These are phyloP conservation scores for Ophiothrix spiculata DNA, from an alignment of 35 echinoderm and acorn worm species.

Conservation along the genomic window DNA sequence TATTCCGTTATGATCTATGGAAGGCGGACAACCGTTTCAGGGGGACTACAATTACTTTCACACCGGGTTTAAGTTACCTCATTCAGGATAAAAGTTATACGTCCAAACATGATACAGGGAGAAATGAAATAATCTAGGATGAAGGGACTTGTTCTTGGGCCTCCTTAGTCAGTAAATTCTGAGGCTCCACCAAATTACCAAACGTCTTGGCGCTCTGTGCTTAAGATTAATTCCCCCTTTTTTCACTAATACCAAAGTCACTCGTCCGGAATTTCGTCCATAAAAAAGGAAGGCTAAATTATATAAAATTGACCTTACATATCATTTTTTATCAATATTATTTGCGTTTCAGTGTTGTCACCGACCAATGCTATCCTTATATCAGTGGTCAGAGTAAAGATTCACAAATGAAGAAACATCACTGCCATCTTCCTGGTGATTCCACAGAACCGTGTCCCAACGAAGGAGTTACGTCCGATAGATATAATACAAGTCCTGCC, in stretches of 20 bases:
- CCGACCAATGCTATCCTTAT: constrained; percentile 86
- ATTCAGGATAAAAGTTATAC: too few species aligned
- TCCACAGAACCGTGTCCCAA: constrained; percentile 47
- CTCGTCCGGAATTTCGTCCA: neutral
- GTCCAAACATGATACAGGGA: too few species aligned
- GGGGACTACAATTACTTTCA: too few species aligned
- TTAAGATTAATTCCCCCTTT: neutral
- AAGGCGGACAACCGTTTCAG: too few species aligned
- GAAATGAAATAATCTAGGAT: too few species aligned
- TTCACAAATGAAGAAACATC: constrained; percentile 73
- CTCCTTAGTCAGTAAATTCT: neutral
- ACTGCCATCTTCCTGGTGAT: constrained; percentile 48
- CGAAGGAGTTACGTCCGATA: constrained; percentile 20
- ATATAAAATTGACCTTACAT: neutral
- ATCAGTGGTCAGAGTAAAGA: constrained; percentile 61
- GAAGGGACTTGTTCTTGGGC: too few species aligned
- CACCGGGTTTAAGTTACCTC: too few species aligned
- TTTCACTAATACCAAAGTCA: neutral
- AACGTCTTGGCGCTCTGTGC: neutral
- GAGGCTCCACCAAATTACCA: neutral
- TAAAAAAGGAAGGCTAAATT: neutral
- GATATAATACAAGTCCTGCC: constrained; percentile 71
- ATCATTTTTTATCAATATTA: neutral
- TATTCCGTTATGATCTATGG: too few species aligned
- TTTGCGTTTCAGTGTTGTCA: constrained; percentile 56